Base-by-base conservation (phyloP, 53 echinoderm and acorn worm genomes). In the Actinopyga echinites region DNA sequence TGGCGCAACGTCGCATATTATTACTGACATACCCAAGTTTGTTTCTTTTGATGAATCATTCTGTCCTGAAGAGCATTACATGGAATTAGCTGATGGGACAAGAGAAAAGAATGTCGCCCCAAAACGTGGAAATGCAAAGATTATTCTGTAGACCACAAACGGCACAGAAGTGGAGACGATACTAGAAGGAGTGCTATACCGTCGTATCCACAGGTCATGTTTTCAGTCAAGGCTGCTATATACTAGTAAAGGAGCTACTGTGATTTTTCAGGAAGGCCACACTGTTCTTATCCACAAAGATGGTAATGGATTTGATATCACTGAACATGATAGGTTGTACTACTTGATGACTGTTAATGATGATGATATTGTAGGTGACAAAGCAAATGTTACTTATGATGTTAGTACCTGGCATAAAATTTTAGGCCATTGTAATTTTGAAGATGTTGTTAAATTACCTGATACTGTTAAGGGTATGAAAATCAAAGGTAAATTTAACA, bases 11-110 rank as follows among this genome's bases (percentile, higher is more conserved):
- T 65, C 87, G 38, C 87, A 87, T 20, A 87, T 87, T 21, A 69
- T 87, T 19, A 87, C 61, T 6, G 81, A 86, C 4, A 30, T 49
- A 38, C 37, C 42, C 6, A 74, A 71, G 6, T 74, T 83, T 2
- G 38, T 65, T 0, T 71, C 60, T 0, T 82, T 42, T 87, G 87
- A 87, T 26, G 53, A 57, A 35, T 32, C 79, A 15, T 66, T 87
- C 55, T 17, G 54, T 30, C 78, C 86, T 17, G 30, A 42, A 1
- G 37, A 56, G 9, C 83, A 87, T 40, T 54, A 23, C 43, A 82
- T 82, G 63, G 83, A 87, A 44, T 37, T 87, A 32, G 87, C 87
- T 8, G 87, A 87, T 30, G 83, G 87, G 30, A 82, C 49, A 7
- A 69, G 69, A 52, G 6, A 17, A n/a, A 82, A 55, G 21, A 74